Conservation (phyloP, 1,140 invertebrate species). For the Pseudomyrmex gracilis region DNA sequence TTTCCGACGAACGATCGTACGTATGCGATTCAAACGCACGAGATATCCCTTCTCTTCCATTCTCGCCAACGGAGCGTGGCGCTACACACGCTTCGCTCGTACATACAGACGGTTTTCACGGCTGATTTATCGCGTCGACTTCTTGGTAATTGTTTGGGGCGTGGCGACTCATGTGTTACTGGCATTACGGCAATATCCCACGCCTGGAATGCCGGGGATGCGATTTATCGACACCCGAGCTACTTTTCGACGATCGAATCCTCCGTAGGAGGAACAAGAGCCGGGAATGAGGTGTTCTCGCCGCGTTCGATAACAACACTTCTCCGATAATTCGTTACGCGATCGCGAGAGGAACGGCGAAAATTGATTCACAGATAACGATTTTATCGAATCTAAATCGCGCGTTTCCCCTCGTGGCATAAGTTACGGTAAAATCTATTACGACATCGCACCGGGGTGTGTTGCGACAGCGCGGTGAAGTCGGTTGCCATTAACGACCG, state of each 20-base stretch:
- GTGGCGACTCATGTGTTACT: conserved; percentile 70
- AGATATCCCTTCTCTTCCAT: neutral
- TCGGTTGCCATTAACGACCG: conserved; percentile 27
- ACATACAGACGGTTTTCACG: conserved; percentile 63
- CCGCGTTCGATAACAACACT: no score
- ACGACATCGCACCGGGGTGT: neutral
- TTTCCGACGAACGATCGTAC: conserved; percentile 31
- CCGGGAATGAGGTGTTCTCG: no score
- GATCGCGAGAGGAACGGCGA: neutral
- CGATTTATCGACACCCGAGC: conserved; percentile 63
- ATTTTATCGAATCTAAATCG: no score
- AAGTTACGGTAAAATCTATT: conserved; percentile 8
- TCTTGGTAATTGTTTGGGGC: conserved; percentile 74
- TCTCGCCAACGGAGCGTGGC: neutral
- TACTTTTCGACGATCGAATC: conserved; percentile 29
- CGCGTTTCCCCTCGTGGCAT: neutral
- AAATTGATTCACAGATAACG: neutral
- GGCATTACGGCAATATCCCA: conserved; percentile 70
- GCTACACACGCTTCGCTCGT: conserved; percentile 44
- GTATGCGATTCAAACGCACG: conserved; percentile 18
- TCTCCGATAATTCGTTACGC: neutral
- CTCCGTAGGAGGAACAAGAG: no score
- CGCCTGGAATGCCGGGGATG: conserved; percentile 57
- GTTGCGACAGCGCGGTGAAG: conserved; percentile 14
- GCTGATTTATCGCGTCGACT: conserved; percentile 73